A percentile compares a stretch with the other conserved stretches of the same genome.
phyloP scores from a whole-genome alignment of 2,113 vertebrate species.

The Prunella fulvescens region DNA sequence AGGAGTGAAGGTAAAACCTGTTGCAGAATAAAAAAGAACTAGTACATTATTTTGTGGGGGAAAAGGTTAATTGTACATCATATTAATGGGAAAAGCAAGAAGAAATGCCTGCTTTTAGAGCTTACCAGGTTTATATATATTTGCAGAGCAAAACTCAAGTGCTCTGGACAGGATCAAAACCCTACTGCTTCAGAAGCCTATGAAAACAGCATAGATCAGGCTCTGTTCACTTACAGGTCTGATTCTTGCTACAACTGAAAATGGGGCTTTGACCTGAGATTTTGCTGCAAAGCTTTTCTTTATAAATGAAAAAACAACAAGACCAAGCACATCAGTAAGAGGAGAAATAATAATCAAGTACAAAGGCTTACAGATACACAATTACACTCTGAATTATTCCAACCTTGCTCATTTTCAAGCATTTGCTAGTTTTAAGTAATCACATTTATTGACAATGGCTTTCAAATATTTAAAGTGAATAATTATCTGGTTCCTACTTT shows the following conservation, averaged over 20 bases:
- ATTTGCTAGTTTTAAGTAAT: background rate
- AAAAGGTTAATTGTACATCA: background rate
- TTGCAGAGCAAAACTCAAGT: slow-evolving; percentile 50
- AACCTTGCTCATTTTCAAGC: background rate
- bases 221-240: background rate
- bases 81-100: background rate
- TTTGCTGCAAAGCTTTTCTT: background rate
- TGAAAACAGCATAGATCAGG: slow-evolving; percentile 53
- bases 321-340: background rate
- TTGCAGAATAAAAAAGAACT: background rate
- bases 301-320: background rate
- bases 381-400: background rate
- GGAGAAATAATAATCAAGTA: background rate
- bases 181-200: slow-evolving; percentile 52
- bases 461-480: background rate
- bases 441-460: background rate
- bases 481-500: background rate
- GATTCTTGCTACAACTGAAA: background rate
- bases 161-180: slow-evolving; percentile 53
- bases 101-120: background rate
- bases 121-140: slow-evolving; percentile 53
- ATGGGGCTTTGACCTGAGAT: background rate
- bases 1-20: slow-evolving; percentile 50
- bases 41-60: background rate
- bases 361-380: background rate